phyloP scores from a whole-genome alignment of 2,888 invertebrate genomes.

The Balanococcus diminutus region DNA sequence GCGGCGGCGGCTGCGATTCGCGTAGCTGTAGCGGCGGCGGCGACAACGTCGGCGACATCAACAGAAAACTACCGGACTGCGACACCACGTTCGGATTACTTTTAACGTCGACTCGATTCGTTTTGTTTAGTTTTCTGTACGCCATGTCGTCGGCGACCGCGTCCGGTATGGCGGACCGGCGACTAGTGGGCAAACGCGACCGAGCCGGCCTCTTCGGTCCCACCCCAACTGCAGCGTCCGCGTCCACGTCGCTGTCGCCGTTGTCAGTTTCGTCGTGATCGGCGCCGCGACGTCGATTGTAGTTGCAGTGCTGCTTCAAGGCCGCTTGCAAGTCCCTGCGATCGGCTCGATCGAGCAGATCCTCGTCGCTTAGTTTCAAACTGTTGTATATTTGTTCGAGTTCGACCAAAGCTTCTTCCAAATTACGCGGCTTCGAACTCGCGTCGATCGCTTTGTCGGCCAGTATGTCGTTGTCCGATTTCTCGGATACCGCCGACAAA shows the following conservation, averaged over 20 bases:
- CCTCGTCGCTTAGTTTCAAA: conserved; percentile 81
- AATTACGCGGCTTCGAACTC: conserved; percentile 71
- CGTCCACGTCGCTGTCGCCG: neutral
- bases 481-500: conserved; percentile 60
- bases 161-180: conserved; percentile 64
- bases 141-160: conserved; percentile 81
- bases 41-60: conserved; percentile 71
- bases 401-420: conserved; percentile 87
- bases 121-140: conserved; percentile 73
- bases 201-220: neutral
- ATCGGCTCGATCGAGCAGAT: conserved; percentile 69
- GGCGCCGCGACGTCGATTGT: conserved; percentile 47
- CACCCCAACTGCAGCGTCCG: neutral
- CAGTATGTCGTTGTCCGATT: conserved; percentile 57
- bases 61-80: conserved; percentile 70
- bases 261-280: conserved; percentile 4
- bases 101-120: conserved; percentile 63
- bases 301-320: conserved; percentile 60
- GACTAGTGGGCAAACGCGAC: conserved; percentile 35
- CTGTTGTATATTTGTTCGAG: conserved; percentile 90
- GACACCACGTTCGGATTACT: conserved; percentile 59
- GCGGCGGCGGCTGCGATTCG: conserved; percentile 54
- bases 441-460: conserved; percentile 57
- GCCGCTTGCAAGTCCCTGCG: conserved; percentile 67
- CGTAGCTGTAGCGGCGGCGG: conserved; percentile 58